A percentile compares a stretch with the other conserved stretches of the same genome.
Conservation (phyloP, 2,797 vertebrate genomes). For the Enoplosus armatus region DNA sequence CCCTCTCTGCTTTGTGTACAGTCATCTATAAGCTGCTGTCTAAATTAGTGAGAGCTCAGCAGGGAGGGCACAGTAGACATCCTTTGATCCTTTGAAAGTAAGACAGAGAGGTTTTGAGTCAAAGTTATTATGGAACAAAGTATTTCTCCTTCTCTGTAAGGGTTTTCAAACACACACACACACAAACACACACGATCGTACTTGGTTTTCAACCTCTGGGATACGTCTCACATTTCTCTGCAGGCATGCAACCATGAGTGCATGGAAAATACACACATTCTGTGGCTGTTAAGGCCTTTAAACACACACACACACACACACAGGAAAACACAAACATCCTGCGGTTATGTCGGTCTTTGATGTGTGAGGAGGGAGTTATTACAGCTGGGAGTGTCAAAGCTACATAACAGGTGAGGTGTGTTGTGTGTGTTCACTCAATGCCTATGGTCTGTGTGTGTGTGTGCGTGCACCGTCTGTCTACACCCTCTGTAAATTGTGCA, state of each 20-base stretch:
- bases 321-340: background rate
- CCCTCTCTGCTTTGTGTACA: slow-evolving; percentile 25
- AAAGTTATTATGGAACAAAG: slow-evolving; percentile 38
- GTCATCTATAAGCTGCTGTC: slow-evolving; percentile 36
- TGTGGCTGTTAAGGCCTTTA: background rate
- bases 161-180: background rate
- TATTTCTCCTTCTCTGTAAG: background rate
- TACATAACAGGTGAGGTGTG: slow-evolving; percentile 6
- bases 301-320: slow-evolving; percentile 14
- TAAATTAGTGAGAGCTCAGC: slow-evolving; percentile 34
- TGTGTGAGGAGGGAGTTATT: slow-evolving; percentile 38
- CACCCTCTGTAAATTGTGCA: background rate
- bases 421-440: background rate
- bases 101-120: slow-evolving; percentile 27
- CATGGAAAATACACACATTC: background rate
- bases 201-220: background rate
- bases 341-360: slow-evolving; percentile 34
- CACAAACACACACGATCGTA: background rate
- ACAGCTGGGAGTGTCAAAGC: slow-evolving; percentile 15
- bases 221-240: background rate
- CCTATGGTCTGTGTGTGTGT: background rate
- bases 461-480: no score
- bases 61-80: slow-evolving; percentile 13
- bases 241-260: background rate
- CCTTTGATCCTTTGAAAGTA: slow-evolving; percentile 42